These are phyloP conservation scores for Amblyjoppa fuscipennis DNA, from an alignment of 2,888 invertebrate species.

Conservation along the genomic window DNA sequence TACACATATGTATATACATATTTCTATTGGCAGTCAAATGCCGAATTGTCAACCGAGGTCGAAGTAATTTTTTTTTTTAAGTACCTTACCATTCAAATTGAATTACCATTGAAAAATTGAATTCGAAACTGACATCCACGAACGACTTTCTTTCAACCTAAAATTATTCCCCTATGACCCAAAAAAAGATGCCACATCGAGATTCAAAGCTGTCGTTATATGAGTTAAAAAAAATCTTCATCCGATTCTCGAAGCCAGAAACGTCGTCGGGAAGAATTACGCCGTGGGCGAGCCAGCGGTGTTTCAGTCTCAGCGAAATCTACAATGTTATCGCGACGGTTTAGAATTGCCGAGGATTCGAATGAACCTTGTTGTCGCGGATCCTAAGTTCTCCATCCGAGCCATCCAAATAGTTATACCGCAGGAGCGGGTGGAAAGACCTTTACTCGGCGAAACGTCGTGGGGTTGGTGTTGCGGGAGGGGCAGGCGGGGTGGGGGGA, in stretches of 20 bases:
- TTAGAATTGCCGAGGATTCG: not conserved
- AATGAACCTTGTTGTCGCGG: not conserved
- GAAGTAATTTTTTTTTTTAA: too few species aligned
- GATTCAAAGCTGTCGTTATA: too few species aligned
- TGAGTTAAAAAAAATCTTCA: too few species aligned
- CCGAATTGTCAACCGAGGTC: too few species aligned
- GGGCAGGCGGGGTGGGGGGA: not conserved
- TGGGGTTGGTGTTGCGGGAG: not conserved
- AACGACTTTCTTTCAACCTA: too few species aligned
- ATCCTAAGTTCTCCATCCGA: not conserved
- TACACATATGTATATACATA: too few species aligned
- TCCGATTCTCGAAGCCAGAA: not conserved
- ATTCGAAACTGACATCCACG: too few species aligned
- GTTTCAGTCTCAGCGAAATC: not conserved
- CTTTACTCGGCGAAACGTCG: not conserved
- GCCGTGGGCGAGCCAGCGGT: not conserved
- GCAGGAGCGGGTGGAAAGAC: not conserved
- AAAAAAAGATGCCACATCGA: too few species aligned
- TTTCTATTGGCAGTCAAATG: too few species aligned
- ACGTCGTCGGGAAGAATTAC: not conserved
- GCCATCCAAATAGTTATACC: conserved; percentile 9
- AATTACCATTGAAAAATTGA: too few species aligned
- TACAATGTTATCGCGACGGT: not conserved
- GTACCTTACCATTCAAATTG: too few species aligned
- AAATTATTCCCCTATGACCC: too few species aligned